Evolutionary conservation across 2,888 invertebrate genomes (phyloP), one percentile per base, ranked within the genome.

Genomic region (Hydrotaea diabolus): DNA sequence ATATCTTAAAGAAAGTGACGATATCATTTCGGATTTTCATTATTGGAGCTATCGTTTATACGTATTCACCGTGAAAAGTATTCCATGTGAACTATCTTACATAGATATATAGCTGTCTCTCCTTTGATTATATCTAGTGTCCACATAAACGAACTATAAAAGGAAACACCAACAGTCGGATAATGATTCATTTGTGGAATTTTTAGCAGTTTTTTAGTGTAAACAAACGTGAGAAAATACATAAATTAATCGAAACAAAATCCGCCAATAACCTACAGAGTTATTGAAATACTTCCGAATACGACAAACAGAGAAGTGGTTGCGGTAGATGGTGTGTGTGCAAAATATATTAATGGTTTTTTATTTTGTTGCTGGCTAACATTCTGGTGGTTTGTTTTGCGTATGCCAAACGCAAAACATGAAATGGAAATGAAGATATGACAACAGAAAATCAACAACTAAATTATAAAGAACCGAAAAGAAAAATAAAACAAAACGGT

Each of bases 281-380:
- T 19, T 71, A 59, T n/a, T 39, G 43, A 78, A 62, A 53, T 72
- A 79, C 79, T 74, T 80, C 66, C 73, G 79, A 80, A 73, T 74
- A 74, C 66, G 66, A 39, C 72, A 53, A 39, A 55, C 23, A 71
- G 15, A 21, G 11, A 26, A 8, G 19, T 13, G 36, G 15, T 39
- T 4, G 9, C 23, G 62, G 9, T 64, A 39, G 31, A 15, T 36
- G 59, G 17, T 5, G 43, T 49, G 21, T 26, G 36, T 73, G 23
- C 72, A 71, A 78, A 39, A 78, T 26, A 11, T 69, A 46, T 23
- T 46, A 69, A 69, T 69, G 46, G 43, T 9, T 43, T 19, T 21
- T 13, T n/a, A n/a, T n/a, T 19, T 19, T 39, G 66, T n/a, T 43
- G 66, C 11, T 66, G 39, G n/a, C 43, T 21, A 15, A 7, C 31